Percentiles rank a stretch among this genome's conserved stretches.
Evolutionary conservation across 2,797 vertebrate genomes (phyloP).

Genomic region (Pitangus sulphuratus): DNA sequence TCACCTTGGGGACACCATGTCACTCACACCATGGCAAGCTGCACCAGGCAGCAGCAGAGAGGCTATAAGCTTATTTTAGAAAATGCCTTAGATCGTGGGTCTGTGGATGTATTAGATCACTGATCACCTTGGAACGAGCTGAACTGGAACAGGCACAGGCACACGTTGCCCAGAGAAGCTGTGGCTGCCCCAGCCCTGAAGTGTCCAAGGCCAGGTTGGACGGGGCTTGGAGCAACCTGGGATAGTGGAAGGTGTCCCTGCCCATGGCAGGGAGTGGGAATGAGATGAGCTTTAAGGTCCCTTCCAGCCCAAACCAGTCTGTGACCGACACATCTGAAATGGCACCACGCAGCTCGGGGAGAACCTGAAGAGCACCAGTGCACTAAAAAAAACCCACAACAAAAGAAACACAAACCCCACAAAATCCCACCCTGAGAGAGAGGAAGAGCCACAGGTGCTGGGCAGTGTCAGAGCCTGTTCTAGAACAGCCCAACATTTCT

Average conservation of each 20-base stretch:
- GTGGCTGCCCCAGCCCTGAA: neutral
- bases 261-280: too few species aligned
- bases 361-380: neutral
- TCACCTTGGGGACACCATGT: conserved; percentile 54
- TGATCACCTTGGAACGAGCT: neutral
- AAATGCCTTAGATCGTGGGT: fast-evolving
- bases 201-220: neutral
- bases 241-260: neutral
- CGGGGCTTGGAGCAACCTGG: neutral
- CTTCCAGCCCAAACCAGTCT: neutral
- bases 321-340: neutral
- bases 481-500: neutral
- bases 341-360: fast-evolving
- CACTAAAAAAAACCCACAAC: neutral
- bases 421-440: neutral
- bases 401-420: neutral
- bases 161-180: neutral
- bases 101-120: neutral
- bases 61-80: fast-evolving
- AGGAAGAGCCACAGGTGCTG: neutral
- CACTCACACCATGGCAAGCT: neutral
- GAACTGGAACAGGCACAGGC: neutral
- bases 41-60: neutral
- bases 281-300: neutral
- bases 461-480: neutral